These are phyloP conservation scores for Mellivora capensis DNA, from an alignment of 2,113 vertebrate species.

Conservation along the genomic window DNA sequence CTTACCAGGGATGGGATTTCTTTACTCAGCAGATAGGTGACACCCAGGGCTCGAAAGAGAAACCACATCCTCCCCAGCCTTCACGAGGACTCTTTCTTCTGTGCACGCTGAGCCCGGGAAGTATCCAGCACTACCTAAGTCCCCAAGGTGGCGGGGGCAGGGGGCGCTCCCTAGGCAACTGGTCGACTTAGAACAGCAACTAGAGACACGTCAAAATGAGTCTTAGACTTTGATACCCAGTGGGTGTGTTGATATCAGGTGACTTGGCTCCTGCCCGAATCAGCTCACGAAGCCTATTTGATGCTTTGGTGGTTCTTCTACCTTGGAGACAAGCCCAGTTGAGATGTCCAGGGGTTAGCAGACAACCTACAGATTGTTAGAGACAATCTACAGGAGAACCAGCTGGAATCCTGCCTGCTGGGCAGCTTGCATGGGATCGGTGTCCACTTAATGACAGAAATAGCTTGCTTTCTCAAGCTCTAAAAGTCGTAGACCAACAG, in stretches of 20 bases:
- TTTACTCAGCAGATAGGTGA: neutral
- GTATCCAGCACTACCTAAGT: neutral
- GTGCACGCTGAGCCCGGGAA: neutral
- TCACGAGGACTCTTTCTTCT: neutral
- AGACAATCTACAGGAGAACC: neutral
- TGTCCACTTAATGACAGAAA: neutral
- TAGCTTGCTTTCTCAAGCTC: slow-evolving; percentile 32
- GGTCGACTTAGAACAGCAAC: neutral
- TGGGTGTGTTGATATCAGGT: neutral
- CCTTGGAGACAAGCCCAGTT: neutral
- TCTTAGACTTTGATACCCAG: neutral
- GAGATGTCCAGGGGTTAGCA: neutral
- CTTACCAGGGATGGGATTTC: neutral
- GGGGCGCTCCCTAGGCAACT: neutral
- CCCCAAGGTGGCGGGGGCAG: neutral
- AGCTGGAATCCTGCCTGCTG: neutral
- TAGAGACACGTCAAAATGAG: neutral
- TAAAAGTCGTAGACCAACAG: slow-evolving; percentile 16
- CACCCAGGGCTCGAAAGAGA: neutral
- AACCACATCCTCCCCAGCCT: neutral
- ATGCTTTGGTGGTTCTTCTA: neutral
- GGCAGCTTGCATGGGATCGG: neutral
- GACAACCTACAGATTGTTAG: neutral
- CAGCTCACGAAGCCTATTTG: neutral
- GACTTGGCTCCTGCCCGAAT: neutral